Evolutionary conservation across 2,797 vertebrate genomes (phyloP), one percentile per base, ranked within the genome.

Genomic region (Threskiornis aethiopicus): DNA sequence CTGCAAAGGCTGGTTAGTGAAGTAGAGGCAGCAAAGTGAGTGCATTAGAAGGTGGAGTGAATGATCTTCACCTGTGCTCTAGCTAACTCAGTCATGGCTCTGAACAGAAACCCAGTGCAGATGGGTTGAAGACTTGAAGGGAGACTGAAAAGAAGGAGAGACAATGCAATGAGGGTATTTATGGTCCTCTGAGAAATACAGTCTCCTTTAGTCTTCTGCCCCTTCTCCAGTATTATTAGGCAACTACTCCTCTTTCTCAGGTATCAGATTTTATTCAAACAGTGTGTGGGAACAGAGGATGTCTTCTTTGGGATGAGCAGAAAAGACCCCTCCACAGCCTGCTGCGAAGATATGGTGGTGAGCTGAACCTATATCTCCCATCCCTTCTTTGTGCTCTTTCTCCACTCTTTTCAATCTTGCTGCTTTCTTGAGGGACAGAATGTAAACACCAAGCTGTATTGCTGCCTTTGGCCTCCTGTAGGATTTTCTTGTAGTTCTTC

Each of bases 311-410:
- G 99, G 41, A 94, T 99, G 97, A 99, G 97, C 47, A 92, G 98
- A 86, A 99, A 99, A 92, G 98, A 99, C 42, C 97, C 98, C 8
- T 99, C 99, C 37, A 99, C 99, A 70, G 99, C 99, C 96, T 99
- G 99, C 96, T 99, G 99, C 96, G 98, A 99, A 71, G 98, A 99
- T 69, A 97, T 99, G 96, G 97, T 99, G 99, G 99, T 99, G 98
- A 98, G 97, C 33, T 65, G 83, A 66, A 55, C 72, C 33, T 58
- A 13, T 31, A 19, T 61, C 54, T 82, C 46, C 69, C 20, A 15
- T 21, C 19, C 49, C 18, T 67, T 35, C 90, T 41, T 54, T 33
- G 47, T 57, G 65, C 22, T 42, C 42, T 55, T 67, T 70, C 49
- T 72, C 64, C 76, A 55, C 49, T 37, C 41, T 83, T 76, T 92